Conservation (phyloP, 2,113 vertebrate species). For the Zapornia atra region DNA sequence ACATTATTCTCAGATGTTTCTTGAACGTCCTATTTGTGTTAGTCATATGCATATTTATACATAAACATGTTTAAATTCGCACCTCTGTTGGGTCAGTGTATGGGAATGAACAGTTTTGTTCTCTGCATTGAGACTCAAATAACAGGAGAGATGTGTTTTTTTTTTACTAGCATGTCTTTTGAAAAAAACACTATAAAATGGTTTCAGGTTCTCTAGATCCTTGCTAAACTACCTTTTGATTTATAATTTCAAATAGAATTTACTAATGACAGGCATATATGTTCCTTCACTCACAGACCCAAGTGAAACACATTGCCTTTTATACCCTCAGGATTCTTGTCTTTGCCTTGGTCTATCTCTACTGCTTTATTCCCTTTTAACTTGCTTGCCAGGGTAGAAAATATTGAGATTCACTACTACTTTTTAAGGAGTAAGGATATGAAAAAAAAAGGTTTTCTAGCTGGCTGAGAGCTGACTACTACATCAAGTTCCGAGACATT, state of each 20-base stretch:
- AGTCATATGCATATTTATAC: not conserved
- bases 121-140: not conserved
- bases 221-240: constrained; percentile 59
- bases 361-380: constrained; percentile 63
- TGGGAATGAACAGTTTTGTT: not conserved
- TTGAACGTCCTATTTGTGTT: not conserved
- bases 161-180: not conserved
- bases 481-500: not conserved
- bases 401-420: not conserved
- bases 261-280: constrained; percentile 25
- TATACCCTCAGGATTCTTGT: constrained; percentile 18
- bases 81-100: not conserved
- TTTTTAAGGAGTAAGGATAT: not conserved
- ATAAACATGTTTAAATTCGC: not conserved
- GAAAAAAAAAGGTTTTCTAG: not conserved
- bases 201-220: constrained; percentile 11
- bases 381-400: constrained; percentile 44
- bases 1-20: no score
- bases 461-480: not conserved
- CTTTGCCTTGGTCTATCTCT: not conserved
- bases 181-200: not conserved
- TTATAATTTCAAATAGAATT: constrained; percentile 70
- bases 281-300: not conserved
- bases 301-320: constrained; percentile 25
- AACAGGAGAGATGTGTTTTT: not conserved